phyloP scores from a whole-genome alignment of 2,113 vertebrate species.

The Pterocles orientalis region DNA sequence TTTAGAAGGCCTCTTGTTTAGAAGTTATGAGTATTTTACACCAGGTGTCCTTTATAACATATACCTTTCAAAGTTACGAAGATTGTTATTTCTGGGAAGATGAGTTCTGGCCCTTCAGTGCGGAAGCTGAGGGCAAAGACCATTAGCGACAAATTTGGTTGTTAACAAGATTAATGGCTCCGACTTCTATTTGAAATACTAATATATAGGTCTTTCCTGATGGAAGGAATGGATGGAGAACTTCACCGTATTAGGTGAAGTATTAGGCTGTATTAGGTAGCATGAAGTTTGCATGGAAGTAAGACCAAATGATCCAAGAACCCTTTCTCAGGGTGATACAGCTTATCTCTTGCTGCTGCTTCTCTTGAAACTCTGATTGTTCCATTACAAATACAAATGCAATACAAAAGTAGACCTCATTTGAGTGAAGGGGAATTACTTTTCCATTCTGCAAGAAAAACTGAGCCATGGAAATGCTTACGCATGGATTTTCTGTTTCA shows the following conservation, averaged over 20 bases:
- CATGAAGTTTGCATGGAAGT: not conserved
- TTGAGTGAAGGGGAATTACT: not conserved
- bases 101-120: not conserved
- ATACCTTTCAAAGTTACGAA: not conserved
- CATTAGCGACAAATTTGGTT: fast-evolving
- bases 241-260: not conserved
- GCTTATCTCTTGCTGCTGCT: not conserved
- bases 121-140: not conserved
- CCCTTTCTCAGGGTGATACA: not conserved
- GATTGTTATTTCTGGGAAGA: not conserved
- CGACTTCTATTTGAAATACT: not conserved
- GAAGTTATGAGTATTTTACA: not conserved
- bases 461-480: not conserved
- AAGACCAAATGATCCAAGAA: not conserved
- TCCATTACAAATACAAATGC: not conserved
- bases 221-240: not conserved
- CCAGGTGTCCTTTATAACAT: not conserved
- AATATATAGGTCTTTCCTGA: not conserved
- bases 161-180: not conserved
- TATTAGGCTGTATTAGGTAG: not conserved
- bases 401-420: not conserved
- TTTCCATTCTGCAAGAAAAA: not conserved
- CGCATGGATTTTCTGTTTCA: not conserved
- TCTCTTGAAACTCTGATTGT: not conserved
- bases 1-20: conserved; percentile 3